Conservation (phyloP, 2,797 vertebrate genomes). For the Pipistrellus pipistrellus region DNA sequence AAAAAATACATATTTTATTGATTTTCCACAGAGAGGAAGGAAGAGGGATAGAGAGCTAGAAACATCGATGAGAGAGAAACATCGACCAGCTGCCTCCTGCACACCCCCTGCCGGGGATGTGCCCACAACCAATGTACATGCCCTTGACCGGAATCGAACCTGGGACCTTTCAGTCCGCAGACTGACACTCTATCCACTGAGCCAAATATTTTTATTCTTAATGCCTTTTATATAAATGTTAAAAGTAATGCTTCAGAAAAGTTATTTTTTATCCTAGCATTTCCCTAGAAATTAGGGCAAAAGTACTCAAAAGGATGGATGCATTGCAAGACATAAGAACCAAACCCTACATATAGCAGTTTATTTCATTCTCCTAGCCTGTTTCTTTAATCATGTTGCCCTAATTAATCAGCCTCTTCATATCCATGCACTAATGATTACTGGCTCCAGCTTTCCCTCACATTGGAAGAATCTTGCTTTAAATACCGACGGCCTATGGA, state of each 20-base stretch:
- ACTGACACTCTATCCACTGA: too few relatives aligned
- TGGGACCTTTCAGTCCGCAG: too few relatives aligned
- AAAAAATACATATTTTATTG: too few relatives aligned
- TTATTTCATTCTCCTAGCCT: not conserved
- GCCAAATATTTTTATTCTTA: not conserved
- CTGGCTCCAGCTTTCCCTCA: not conserved
- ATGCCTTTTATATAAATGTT: not conserved
- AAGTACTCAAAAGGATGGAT: slow-evolving; percentile 31
- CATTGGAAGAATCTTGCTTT: not conserved
- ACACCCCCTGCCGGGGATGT: too few relatives aligned
- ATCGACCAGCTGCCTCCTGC: too few relatives aligned
- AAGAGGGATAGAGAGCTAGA: too few relatives aligned
- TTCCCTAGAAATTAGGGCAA: slow-evolving; percentile 20
- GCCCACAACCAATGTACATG: too few relatives aligned
- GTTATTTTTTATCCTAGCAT: not conserved
- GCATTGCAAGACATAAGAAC: not conserved
- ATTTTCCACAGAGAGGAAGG: too few relatives aligned
- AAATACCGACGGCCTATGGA: not conserved
- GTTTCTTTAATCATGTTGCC: not conserved
- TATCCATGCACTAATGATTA: not conserved
- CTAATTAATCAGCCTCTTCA: not conserved
- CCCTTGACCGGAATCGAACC: too few relatives aligned
- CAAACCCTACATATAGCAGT: not conserved
- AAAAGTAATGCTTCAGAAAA: slow-evolving; percentile 21
- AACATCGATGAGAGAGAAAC: too few relatives aligned